Evolutionary conservation across 2,888 invertebrate genomes (phyloP).

Genomic region (Sarcophaga variegata): DNA sequence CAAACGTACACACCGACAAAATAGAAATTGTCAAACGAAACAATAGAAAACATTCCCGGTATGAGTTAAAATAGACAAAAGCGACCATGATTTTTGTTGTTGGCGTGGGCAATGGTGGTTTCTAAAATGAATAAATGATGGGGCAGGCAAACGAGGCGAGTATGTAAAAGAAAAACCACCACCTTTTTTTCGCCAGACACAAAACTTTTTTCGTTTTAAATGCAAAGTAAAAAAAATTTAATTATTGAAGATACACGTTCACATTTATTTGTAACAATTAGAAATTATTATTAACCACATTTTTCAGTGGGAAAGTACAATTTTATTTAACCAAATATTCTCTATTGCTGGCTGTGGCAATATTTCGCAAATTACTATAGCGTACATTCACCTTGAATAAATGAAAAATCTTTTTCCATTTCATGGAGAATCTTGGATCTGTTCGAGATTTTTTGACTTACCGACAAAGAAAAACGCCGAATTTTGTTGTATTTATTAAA

Average conservation of each 20-base stretch:
- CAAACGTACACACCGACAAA: constrained; percentile 35
- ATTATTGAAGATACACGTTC: background rate
- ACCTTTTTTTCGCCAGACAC: constrained; percentile 60
- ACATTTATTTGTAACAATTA: background rate
- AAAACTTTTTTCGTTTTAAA: background rate
- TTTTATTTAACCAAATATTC: background rate
- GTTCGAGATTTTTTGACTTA: constrained; percentile 22
- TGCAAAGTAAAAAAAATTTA: background rate
- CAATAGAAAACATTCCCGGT: constrained; percentile 58
- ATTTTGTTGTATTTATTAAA: constrained; percentile 1
- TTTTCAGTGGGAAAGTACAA: background rate
- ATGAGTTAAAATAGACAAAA: constrained; percentile 59
- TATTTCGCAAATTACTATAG: constrained; percentile 43
- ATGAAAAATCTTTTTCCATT: constrained; percentile 20
- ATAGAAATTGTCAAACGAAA: constrained; percentile 41
- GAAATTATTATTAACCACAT: background rate
- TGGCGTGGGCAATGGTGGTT: constrained; percentile 63
- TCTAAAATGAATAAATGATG: constrained; percentile 25
- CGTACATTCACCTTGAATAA: constrained; percentile 65
- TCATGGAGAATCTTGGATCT: background rate
- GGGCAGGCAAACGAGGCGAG: background rate
- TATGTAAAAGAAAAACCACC: constrained; percentile 53
- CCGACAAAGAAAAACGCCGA: constrained; percentile 27
- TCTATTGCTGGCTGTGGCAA: constrained; percentile 12
- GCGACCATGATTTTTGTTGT: constrained; percentile 52